Evolutionary conservation across 2,797 vertebrate genomes (phyloP), one percentile per base, ranked within the genome.

Genomic region (Glyptemys insculpta): DNA sequence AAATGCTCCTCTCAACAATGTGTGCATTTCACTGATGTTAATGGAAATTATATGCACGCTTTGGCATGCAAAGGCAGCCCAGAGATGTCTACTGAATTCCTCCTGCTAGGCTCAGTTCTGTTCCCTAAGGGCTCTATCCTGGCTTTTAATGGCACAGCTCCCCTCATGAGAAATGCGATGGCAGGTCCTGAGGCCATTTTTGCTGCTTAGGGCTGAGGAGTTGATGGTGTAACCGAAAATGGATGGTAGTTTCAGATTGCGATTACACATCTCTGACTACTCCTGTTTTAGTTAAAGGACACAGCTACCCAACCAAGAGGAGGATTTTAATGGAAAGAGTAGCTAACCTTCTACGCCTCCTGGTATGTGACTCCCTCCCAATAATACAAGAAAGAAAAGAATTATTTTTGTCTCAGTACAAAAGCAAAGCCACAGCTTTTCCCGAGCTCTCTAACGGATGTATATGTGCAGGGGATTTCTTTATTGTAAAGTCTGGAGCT

Each of bases 401-500:
- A 2, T 57, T 80, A 47, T 29, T 87, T 87, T 52, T 82, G 34
- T 29, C 65, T 88, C 15, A 15, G 14, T 29, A 15, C 27, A 47
- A 49, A 80, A 87, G 65, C 65, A 92, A 96, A 94, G 81, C 0
- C 62, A 6, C 49, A 80, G 1, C 23, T 83, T 74, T 84, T 87
- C 72, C 29, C 23, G 37, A 56, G 3, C 12, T 23, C 44, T 88
- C 9, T 25, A 16, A 80, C 85, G 80, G 54, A 29, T 10, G 15
- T 91, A 65, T 11, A 23, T 83, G n/a, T 23, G 68, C 84, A 90
- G 80, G n/a, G 94, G 81, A 59, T 94, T 96, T 88, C 62, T 96
- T 89, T 88, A 21, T 49, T 47, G 15, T 31, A 27, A 90, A 87
- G 34, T 95, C 83, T 89, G 91, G 94, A 95, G 94, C 95, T 96